Evolutionary conservation across 2,797 vertebrate species (phyloP).

Genomic region (Leptodactylus fallax): DNA sequence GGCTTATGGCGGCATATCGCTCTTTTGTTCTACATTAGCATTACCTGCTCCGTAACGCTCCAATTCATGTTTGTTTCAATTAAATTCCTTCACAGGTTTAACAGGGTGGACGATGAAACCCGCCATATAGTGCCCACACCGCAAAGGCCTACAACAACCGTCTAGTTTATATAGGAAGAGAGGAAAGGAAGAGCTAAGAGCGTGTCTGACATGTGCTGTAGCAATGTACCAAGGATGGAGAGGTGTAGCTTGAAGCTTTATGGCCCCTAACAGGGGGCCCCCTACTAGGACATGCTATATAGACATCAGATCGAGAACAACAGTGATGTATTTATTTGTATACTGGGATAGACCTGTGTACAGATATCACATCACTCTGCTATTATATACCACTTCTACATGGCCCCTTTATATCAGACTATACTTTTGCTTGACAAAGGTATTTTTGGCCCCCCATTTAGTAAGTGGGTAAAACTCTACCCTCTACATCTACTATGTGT

Average conservation of each 20-base stretch:
- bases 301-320: neutral
- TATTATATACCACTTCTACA: no score
- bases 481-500: no score
- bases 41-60: conserved; percentile 49
- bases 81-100: conserved; percentile 33
- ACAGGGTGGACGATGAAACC: neutral
- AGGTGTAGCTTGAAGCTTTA: neutral
- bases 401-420: no score
- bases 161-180: neutral
- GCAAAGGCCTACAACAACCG: neutral
- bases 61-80: conserved; percentile 53
- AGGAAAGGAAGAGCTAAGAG: neutral
- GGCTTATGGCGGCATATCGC: conserved; percentile 63
- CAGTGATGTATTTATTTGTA: neutral
- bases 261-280: neutral
- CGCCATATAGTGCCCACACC: neutral
- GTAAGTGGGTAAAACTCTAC: no score
- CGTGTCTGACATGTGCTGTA: neutral
- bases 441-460: no score
- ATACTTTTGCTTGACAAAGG: no score
- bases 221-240: no score
- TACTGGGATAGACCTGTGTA: neutral
- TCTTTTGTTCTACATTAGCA: conserved; percentile 54
- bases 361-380: no score
- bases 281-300: neutral